Evolutionary conservation across 2,113 vertebrate genomes (phyloP), one percentile per base, ranked within the genome.

Genomic region (Numida meleagris): DNA sequence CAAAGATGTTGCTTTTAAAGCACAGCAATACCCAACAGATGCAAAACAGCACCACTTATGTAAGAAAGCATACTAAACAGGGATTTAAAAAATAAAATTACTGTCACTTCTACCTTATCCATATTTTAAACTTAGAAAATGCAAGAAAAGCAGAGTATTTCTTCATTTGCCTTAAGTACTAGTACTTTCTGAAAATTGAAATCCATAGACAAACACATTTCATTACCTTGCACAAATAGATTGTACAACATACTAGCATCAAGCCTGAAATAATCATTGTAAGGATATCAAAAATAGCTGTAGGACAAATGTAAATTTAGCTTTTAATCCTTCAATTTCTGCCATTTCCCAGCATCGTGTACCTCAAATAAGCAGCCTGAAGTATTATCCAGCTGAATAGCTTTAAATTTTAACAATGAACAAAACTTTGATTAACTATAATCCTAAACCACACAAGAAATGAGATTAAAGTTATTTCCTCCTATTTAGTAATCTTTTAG

Each of bases 321-420:
- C 85, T 90, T 96, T 94, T 90, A 94, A 93, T 93, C 85, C 70
- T 93, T 86, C 82, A 23, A 5, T 67, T 93, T 95, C 87, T 89
- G 45, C 62, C n/a, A 72, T 88, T 93, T 93, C 75, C 66, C 95
- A 78, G 55, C 84, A 94, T 57, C 53, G 14, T 2, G 20, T 43
- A 91, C 34, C 72, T 94, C 75, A 92, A 51, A 13, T 66, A 86
- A 93, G 45, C n/a, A 91, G 59, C 83, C 80, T 82, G 40, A 90
- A 92, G 71, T 82, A 90, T 90, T 92, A 88, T 76, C 42, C 75
- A 94, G 51, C 53, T 78, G 86, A 89, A 78, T 92, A 84, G 78
- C 61, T 95, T 86, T 83, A 73, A 75, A 88, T 93, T 58, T 43
- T 51, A 86, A 90, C 74, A 92, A 73, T 9, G 79, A 91, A 86